A percentile compares a stretch with the other conserved stretches of the same genome.
phyloP scores from a whole-genome alignment of 2,888 invertebrate species.

The Latrodectus elegans region DNA sequence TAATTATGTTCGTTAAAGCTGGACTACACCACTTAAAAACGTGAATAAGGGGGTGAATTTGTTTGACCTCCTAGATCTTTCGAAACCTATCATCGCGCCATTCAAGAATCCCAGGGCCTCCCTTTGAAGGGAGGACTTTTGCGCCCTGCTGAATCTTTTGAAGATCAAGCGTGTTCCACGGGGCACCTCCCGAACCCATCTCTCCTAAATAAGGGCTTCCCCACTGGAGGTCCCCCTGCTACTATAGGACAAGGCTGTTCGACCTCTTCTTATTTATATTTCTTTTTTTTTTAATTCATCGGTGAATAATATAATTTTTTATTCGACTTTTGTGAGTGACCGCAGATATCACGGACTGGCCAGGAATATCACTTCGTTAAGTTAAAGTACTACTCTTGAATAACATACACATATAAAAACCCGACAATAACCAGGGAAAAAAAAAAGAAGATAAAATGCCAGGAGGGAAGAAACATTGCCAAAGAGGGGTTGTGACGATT shows the following conservation, averaged over 20 bases:
- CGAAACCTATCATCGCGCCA: conserved; percentile 59
- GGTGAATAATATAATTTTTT: neutral
- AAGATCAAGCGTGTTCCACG: conserved; percentile 41
- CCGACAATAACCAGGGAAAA: neutral
- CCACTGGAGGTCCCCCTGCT: conserved; percentile 13
- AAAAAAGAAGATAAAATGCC: conserved; percentile 11
- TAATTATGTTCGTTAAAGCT: conserved; percentile 70
- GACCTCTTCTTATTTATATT: conserved; percentile 38
- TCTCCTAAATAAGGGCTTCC: conserved; percentile 18
- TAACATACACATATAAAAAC: neutral
- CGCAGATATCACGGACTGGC: conserved; percentile 35
- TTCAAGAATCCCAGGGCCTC: conserved; percentile 37
- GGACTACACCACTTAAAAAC: conserved; percentile 70
- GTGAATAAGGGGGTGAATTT: conserved; percentile 70
- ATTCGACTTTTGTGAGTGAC: conserved; percentile 58
- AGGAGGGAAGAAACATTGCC: conserved; percentile 5
- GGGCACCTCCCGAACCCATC: conserved; percentile 31
- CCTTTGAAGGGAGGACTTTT: conserved; percentile 19
- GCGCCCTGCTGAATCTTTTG: conserved; percentile 66
- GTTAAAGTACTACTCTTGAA: conserved; percentile 29
- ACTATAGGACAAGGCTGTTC: conserved; percentile 47
- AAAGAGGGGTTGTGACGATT: conserved; percentile 42
- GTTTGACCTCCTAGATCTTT: conserved; percentile 63
- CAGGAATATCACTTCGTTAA: conserved; percentile 65
- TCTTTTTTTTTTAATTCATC: conserved; percentile 8